Percentiles rank a stretch among this genome's conserved stretches.
Conservation (phyloP, 1,140 invertebrate genomes). For the Drosophila ficusphila region DNA sequence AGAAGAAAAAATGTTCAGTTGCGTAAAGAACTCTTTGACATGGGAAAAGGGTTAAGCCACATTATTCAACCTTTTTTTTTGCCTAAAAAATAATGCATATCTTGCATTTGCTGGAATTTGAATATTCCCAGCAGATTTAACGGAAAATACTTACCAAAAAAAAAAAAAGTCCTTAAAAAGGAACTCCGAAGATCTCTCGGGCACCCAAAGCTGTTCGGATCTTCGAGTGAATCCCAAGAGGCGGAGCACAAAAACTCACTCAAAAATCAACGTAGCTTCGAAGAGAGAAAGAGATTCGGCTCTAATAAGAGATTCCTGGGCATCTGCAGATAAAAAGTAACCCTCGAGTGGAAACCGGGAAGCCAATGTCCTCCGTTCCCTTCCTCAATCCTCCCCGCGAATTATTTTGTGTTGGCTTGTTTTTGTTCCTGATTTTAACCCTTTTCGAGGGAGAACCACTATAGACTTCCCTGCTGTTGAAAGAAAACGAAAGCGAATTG, state of each 20-base stretch:
- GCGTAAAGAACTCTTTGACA: neutral
- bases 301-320: conserved; percentile 16
- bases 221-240: conserved; percentile 34
- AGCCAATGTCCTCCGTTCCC: conserved; percentile 47
- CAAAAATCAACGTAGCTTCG: conserved; percentile 10
- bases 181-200: conserved; percentile 2
- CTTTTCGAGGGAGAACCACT: conserved; percentile 62
- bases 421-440: conserved; percentile 54
- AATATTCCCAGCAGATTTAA: conserved; percentile 49
- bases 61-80: conserved; percentile 11
- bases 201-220: conserved; percentile 10
- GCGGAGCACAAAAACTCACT: conserved; percentile 57
- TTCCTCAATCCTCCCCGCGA: conserved; percentile 6
- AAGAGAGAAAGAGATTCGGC: conserved; percentile 2
- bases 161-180: conserved; percentile 25
- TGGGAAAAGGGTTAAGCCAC: conserved; percentile 10
- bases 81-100: conserved; percentile 3
- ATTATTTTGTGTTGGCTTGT: conserved; percentile 17
- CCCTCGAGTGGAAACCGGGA: conserved; percentile 20
- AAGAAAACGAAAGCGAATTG: conserved; percentile 73
- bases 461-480: conserved; percentile 45
- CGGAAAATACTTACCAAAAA: conserved; percentile 57
- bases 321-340: conserved; percentile 26
- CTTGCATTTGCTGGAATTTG: conserved; percentile 22
- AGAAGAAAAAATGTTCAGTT: neutral